Percentiles rank a stretch among this genome's conserved stretches.
phyloP scores from a whole-genome alignment of 2,888 invertebrate genomes.

The Matsumyia berberina region DNA sequence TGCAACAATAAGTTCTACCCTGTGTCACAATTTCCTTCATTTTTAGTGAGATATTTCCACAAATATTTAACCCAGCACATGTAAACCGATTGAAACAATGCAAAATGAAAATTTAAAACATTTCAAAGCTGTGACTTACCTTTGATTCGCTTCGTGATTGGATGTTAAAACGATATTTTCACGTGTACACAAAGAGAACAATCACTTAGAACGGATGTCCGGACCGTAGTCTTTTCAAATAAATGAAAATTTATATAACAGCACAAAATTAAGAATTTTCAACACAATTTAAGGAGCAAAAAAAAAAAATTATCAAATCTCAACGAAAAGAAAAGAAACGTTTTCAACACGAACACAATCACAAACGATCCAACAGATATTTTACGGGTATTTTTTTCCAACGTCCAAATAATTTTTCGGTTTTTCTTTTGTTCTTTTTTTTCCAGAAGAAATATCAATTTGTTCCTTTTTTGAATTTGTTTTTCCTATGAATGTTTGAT shows the following conservation, averaged over 20 bases:
- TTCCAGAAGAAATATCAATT: constrained; percentile 42
- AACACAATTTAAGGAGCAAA: constrained; percentile 31
- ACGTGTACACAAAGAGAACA: neutral
- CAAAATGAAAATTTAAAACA: too few species aligned
- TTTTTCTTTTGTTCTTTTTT: constrained; percentile 42
- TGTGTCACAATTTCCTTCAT: too few species aligned
- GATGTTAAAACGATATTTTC: neutral
- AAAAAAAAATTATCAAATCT: constrained; percentile 11
- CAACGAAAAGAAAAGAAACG: constrained; percentile 32
- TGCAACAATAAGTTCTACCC: too few species aligned
- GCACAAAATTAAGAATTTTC: constrained; percentile 42
- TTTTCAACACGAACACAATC: constrained; percentile 49
- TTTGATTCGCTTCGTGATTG: constrained; percentile 7
- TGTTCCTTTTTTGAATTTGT: constrained; percentile 59
- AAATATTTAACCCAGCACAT: neutral
- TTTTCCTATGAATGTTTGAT: constrained; percentile 57
- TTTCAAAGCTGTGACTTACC: neutral
- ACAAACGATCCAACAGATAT: constrained; percentile 50
- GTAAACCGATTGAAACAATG: neutral
- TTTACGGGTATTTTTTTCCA: constrained; percentile 32
- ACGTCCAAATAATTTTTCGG: constrained; percentile 42
- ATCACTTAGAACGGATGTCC: neutral
- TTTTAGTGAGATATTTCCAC: too few species aligned
- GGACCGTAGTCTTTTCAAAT: constrained; percentile 14
- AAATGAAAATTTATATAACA: constrained; percentile 17